Evolutionary conservation across 2,888 invertebrate species (phyloP).

Genomic region (Stenoptilia bipunctidactyla): DNA sequence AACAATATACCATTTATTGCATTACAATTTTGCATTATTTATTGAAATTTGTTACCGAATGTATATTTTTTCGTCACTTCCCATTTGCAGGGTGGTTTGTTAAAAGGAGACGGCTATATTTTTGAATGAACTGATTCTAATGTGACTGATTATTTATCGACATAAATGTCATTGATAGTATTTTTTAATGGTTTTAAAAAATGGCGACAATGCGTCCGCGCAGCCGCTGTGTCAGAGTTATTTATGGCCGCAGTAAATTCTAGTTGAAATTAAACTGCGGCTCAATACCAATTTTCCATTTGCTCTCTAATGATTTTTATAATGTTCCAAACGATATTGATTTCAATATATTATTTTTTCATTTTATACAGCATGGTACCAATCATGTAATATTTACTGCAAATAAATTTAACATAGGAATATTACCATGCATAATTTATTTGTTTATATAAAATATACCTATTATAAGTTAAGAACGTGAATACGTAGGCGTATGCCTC

Average conservation of each 20-base stretch:
- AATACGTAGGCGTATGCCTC: too few relatives aligned
- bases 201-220: constrained; percentile 50
- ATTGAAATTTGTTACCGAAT: constrained; percentile 64
- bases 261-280: constrained; percentile 58
- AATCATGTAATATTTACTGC: background rate
- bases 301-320: constrained; percentile 40
- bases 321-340: constrained; percentile 47
- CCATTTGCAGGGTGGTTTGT: constrained; percentile 18
- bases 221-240: constrained; percentile 46
- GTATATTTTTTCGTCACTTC: constrained; percentile 25
- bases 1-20: constrained; percentile 59
- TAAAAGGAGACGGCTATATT: constrained; percentile 34
- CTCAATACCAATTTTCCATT: constrained; percentile 42
- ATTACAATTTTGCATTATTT: constrained; percentile 63
- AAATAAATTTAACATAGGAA: too few relatives aligned
- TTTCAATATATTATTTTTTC: constrained; percentile 11
- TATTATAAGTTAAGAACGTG: too few relatives aligned
- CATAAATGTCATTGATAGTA: constrained; percentile 54
- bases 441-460: too few relatives aligned
- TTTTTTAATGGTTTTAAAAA: constrained; percentile 66
- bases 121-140: constrained; percentile 26
- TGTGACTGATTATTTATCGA: constrained; percentile 33
- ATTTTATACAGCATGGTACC: background rate
- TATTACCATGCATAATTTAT: too few relatives aligned
- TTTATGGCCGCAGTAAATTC: constrained; percentile 65